phyloP scores from a whole-genome alignment of 2,888 invertebrate species.

The Drosophila formosana region DNA sequence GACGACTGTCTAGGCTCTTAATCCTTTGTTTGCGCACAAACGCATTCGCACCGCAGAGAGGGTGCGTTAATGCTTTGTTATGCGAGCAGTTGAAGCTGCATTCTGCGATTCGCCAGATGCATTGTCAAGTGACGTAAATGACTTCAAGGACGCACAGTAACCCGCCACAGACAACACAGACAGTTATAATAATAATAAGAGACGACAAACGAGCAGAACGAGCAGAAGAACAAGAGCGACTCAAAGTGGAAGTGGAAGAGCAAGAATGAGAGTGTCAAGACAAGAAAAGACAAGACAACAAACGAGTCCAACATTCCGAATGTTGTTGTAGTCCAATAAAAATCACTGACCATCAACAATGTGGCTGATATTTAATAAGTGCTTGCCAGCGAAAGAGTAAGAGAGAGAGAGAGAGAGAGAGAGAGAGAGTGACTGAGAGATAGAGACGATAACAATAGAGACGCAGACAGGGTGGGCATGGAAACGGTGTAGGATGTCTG shows the following conservation, averaged over 20 bases:
- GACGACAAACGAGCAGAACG: slow-evolving; percentile 13
- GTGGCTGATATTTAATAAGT: slow-evolving; percentile 78
- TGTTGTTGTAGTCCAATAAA: slow-evolving; percentile 65
- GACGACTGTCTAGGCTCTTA: slow-evolving; percentile 25
- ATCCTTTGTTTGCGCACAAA: slow-evolving; percentile 31
- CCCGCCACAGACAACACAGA: slow-evolving; percentile 52
- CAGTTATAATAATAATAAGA: slow-evolving; percentile 67
- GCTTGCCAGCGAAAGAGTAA: slow-evolving; percentile 20
- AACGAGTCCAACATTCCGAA: slow-evolving; percentile 19
- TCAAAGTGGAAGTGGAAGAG: not conserved
- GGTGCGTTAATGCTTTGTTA: slow-evolving; percentile 1
- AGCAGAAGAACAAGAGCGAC: slow-evolving; percentile 28
- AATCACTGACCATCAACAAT: slow-evolving; percentile 80
- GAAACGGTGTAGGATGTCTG: slow-evolving; percentile 17
- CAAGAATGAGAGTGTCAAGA: not conserved
- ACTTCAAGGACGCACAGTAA: slow-evolving; percentile 80
- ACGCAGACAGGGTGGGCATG: slow-evolving; percentile 16
- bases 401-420: too few species aligned
- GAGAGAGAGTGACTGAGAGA: not conserved
- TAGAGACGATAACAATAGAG: slow-evolving; percentile 37
- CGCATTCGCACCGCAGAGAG: not conserved
- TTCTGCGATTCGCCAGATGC: slow-evolving; percentile 15
- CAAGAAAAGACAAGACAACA: slow-evolving; percentile 28
- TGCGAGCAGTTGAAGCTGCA: slow-evolving; percentile 6
- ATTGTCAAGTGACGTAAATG: slow-evolving; percentile 69